Conservation (phyloP, 2,888 invertebrate genomes). For the Tachina fera region DNA sequence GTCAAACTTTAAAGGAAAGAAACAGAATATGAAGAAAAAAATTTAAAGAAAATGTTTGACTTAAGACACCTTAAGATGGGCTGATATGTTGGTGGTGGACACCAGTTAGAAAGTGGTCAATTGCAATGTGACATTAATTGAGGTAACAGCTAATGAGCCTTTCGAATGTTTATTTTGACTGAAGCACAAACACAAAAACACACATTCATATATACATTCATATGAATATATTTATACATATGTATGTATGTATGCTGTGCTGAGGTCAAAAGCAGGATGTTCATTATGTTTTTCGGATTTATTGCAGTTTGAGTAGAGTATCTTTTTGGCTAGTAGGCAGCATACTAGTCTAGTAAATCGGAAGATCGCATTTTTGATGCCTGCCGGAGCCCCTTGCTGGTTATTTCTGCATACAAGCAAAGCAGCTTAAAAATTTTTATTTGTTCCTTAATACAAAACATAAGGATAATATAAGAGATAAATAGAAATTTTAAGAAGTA, state of each 20-base stretch:
- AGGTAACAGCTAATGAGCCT: background rate
- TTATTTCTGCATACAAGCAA: no score
- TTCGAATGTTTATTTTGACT: background rate
- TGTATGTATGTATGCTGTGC: background rate
- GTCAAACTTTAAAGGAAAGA: background rate
- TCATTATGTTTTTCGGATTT: background rate
- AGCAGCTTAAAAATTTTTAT: no score
- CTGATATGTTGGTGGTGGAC: slow-evolving; percentile 62
- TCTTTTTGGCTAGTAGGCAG: no score
- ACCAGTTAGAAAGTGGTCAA: slow-evolving; percentile 29
- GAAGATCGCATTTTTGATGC: no score
- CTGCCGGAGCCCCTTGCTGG: no score
- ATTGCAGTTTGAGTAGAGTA: background rate
- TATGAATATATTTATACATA: no score
- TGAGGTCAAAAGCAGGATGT: slow-evolving; percentile 6
- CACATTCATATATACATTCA: no score
- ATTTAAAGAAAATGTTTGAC: slow-evolving; percentile 9
- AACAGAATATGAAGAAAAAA: background rate
- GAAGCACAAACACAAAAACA: no score
- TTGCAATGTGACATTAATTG: slow-evolving; percentile 24
- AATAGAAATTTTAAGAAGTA: no score
- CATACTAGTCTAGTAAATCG: no score
- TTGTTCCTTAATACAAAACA: no score
- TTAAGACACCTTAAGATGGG: background rate
- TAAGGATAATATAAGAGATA: no score